phyloP scores from a whole-genome alignment of 2,113 vertebrate species.

The Platycercus adscitus region DNA sequence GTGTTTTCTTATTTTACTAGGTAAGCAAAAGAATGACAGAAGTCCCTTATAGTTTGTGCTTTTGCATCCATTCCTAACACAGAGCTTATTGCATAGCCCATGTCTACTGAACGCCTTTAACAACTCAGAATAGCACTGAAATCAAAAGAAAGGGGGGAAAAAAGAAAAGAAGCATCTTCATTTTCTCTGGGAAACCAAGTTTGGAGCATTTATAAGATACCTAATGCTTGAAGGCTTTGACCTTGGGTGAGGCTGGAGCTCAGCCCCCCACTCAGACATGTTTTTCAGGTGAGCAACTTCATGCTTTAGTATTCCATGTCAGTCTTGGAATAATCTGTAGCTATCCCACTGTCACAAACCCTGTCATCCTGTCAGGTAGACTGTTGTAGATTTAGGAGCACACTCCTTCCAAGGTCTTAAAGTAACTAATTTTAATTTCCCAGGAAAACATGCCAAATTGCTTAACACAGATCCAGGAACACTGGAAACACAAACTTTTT shows the following conservation, averaged over 20 bases:
- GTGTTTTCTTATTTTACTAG: not conserved
- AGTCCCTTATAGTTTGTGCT: not conserved
- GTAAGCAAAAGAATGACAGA: not conserved
- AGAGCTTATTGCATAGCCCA: not conserved
- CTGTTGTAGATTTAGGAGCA: not conserved
- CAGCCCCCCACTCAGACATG: not conserved
- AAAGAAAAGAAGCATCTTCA: accelerated
- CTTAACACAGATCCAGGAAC: not conserved
- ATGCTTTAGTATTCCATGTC: not conserved
- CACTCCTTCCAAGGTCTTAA: not conserved
- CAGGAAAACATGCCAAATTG: not conserved
- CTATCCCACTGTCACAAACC: not conserved
- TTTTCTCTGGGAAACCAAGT: not conserved
- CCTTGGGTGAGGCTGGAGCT: not conserved
- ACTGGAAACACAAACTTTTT: not conserved
- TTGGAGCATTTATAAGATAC: not conserved
- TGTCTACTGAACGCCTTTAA: not conserved
- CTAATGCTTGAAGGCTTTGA: not conserved
- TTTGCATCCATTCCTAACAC: not conserved
- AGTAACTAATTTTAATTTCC: not conserved
- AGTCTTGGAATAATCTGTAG: not conserved
- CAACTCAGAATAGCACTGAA: not conserved
- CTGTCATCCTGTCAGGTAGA: not conserved
- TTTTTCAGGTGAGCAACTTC: not conserved
- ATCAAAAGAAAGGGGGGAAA: not conserved